Evolutionary conservation across 2,113 vertebrate species (phyloP).

Genomic region (Austrofundulus limnaeus): DNA sequence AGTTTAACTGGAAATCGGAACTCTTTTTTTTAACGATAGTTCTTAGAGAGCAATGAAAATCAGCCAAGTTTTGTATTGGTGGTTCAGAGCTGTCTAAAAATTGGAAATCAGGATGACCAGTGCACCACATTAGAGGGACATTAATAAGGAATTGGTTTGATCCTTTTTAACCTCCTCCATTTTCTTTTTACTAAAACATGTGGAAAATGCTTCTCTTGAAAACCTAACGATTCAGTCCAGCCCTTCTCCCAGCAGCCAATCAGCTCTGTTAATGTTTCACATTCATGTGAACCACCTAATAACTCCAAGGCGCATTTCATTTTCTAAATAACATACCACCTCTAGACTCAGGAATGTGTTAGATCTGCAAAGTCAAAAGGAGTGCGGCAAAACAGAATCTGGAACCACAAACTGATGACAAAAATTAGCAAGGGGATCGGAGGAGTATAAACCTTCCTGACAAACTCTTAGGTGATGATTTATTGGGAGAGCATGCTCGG

Average conservation of each 20-base stretch:
- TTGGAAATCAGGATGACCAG: no score
- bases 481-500: conserved; percentile 47
- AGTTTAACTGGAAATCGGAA: no score
- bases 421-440: conserved; percentile 11
- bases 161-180: conserved; percentile 4
- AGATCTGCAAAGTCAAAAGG: conserved; percentile 57
- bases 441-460: conserved; percentile 41
- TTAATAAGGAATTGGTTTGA: neutral
- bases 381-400: conserved; percentile 27
- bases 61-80: no score
- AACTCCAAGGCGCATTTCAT: conserved; percentile 50
- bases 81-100: no score
- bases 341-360: conserved; percentile 64
- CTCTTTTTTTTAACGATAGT: no score
- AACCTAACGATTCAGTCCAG: conserved; percentile 11
- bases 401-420: conserved; percentile 9
- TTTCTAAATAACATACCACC: conserved; percentile 67
- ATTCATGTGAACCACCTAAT: conserved; percentile 52
- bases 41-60: no score
- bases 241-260: conserved; percentile 7
- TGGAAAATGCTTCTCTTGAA: conserved; percentile 35
- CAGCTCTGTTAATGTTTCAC: conserved; percentile 34
- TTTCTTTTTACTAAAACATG: conserved; percentile 23
- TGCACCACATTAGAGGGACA: neutral
- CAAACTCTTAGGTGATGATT: conserved; percentile 42